Evolutionary conservation across 2,797 vertebrate species (phyloP).

Genomic region (Helicolenus hilgendorfi): DNA sequence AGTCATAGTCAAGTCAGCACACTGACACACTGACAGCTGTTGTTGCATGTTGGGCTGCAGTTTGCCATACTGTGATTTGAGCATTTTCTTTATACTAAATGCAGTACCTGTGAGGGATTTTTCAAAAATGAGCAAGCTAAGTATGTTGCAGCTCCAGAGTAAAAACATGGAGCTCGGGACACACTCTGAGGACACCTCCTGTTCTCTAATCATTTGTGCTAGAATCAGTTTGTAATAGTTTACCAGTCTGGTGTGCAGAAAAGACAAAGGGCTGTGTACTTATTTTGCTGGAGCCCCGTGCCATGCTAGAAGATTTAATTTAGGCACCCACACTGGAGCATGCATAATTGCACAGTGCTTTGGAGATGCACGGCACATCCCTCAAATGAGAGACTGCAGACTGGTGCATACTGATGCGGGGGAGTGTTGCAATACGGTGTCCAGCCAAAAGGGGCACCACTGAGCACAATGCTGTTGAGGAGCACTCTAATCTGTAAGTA

Average conservation of each 20-base stretch:
- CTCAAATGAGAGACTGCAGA: constrained; percentile 45
- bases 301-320: constrained; percentile 65
- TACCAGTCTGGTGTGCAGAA: constrained; percentile 9
- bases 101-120: no score
- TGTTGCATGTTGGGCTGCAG: no score
- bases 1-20: no score
- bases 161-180: not conserved
- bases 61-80: no score
- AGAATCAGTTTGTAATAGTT: constrained; percentile 17
- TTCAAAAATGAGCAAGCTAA: not conserved
- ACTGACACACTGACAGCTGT: no score
- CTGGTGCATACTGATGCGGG: constrained; percentile 36
- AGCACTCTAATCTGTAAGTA: not conserved
- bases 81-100: no score
- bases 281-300: constrained; percentile 27
- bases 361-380: constrained; percentile 46
- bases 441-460: not conserved
- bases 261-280: not conserved
- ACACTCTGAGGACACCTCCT: not conserved
- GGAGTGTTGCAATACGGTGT: not conserved
- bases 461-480: not conserved
- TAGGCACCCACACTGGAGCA: constrained; percentile 55
- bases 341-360: constrained; percentile 59
- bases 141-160: not conserved
- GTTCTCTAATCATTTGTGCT: constrained; percentile 3